These are phyloP conservation scores for Cyanoderma ruficeps DNA, from an alignment of 2,113 vertebrate genomes.

Conservation along the genomic window DNA sequence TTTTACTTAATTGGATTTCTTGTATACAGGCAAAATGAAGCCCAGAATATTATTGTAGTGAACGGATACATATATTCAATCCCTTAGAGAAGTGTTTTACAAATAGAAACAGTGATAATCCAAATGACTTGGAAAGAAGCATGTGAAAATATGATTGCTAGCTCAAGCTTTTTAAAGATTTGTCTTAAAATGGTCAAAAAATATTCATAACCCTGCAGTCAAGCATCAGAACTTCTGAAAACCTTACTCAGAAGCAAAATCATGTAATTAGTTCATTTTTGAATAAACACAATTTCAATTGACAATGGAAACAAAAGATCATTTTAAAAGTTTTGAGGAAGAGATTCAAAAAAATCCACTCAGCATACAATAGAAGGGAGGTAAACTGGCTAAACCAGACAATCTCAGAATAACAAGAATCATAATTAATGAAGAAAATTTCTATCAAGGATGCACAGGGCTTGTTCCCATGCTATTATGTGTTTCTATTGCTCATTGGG, in stretches of 20 bases:
- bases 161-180: background rate
- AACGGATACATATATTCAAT: background rate
- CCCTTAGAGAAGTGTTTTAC: background rate
- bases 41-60: background rate
- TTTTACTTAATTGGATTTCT: constrained; percentile 7
- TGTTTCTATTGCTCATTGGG: background rate
- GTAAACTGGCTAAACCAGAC: background rate
- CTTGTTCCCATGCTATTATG: background rate
- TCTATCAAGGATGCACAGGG: background rate
- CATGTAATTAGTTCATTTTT: background rate
- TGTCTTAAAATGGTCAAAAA: background rate
- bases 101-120: background rate
- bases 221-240: background rate
- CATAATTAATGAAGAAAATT: background rate
- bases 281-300: background rate
- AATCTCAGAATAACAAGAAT: background rate
- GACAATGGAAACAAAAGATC: background rate
- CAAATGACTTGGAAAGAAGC: background rate
- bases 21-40: background rate
- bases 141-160: background rate
- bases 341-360: background rate
- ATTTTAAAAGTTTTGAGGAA: background rate
- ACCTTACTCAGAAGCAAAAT: background rate
- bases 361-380: background rate
- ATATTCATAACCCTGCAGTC: background rate